Evolutionary conservation across 1,140 invertebrate species (phyloP), one percentile per base, ranked within the genome.

Genomic region (Heterodera schachtii): DNA sequence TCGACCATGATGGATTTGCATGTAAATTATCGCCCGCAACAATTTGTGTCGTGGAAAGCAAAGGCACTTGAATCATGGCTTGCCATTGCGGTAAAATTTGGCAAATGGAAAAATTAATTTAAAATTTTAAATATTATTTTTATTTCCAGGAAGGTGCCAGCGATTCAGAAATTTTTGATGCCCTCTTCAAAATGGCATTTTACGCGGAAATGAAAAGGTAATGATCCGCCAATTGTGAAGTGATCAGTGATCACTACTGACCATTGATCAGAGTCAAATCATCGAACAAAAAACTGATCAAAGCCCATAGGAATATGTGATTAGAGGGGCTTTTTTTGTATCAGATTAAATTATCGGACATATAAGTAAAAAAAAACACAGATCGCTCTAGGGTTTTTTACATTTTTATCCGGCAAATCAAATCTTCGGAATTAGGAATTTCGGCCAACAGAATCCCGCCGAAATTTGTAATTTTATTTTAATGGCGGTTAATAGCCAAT

Each of bases 131-230:
- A n/a, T n/a, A 19, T 13, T 19, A 19, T 19, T 19, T 19, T 19
- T 64, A 64, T 19, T 46, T 71, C 7, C 21, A 69, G 69, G 75
- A 21, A 5, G 75, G 75, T 3, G 64, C 75, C 49, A 31, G 19
- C 47, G 46, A 64, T 57, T 43, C 46, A 9, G 79, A 81, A 49
- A 49, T 83, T 16, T 81, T 82, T 21, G 21, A 60, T 43, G 60
- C 31, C 44, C 21, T 81, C 13, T 85, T 82, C 49, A 7, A 81
- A 4, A 66, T 85, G 43, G 80, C 83, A 44, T 84, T 73, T 74
- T 84, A 84, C 64, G 21, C 52, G 13, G n/a, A 46, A 8, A 41
- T 21, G 52, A 46, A 46, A 67, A 13, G 19, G 67, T 84, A 52
- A 52, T 6, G 49, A 31, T 31, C 31, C 0, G 31, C 0, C 31